These are phyloP conservation scores for Porites lobata DNA, from an alignment of 92 coral and sea anemone species.

Conservation along the genomic window DNA sequence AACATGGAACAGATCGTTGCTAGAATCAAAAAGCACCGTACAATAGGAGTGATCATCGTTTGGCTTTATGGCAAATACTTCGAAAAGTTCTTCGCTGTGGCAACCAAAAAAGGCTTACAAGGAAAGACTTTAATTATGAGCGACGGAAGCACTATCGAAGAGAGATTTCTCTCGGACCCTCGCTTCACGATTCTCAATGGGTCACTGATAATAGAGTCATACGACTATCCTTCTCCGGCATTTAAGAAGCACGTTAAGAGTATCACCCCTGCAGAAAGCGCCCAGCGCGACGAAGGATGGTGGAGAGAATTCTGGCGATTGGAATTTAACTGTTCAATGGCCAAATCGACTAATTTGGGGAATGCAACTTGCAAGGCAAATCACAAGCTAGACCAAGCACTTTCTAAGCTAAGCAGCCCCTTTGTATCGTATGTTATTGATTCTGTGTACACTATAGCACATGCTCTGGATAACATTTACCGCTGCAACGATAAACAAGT, in stretches of 20 bases:
- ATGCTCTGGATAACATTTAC: constrained; percentile 2
- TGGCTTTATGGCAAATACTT: background rate
- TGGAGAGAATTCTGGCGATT: background rate
- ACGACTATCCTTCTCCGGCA: background rate
- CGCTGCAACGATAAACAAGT: no score
- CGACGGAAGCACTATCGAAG: background rate
- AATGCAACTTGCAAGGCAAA: no score
- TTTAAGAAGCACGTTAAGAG: background rate
- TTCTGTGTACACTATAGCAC: background rate
- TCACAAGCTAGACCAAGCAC: no score
- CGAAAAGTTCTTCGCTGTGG: background rate
- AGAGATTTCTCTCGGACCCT: background rate
- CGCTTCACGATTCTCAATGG: background rate
- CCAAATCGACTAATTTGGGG: no score
- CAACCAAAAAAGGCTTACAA: background rate
- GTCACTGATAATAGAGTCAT: background rate
- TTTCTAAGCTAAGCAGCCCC: background rate
- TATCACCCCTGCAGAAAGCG: background rate
- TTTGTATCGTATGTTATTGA: background rate
- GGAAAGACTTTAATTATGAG: background rate
- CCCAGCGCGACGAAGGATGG: background rate
- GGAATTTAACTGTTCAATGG: background rate
- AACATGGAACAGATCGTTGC: background rate
- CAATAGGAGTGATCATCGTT: background rate
- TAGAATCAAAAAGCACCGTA: background rate